A percentile compares a stretch with the other conserved stretches of the same genome.
Conservation (phyloP, 2,888 invertebrate species). For the Boloria selene region DNA sequence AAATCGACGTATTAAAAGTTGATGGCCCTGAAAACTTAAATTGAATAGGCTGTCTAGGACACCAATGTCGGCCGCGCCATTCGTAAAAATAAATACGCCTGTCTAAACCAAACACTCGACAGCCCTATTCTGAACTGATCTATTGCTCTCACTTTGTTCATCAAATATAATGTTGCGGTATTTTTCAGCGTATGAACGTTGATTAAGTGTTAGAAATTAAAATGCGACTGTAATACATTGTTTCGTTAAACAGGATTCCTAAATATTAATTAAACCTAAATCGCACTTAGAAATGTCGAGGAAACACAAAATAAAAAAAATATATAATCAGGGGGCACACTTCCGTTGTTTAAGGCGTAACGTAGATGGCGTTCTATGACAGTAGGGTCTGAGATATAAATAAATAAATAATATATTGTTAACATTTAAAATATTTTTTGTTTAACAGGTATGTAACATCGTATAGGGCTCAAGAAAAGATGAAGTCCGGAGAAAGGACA, state of each 20-base stretch:
- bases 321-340: too few relatives aligned
- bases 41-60: constrained; percentile 4
- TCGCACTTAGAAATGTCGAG: too few relatives aligned
- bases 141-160: constrained; percentile 50
- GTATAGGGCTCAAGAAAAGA: constrained; percentile 85
- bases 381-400: too few relatives aligned
- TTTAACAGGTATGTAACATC: constrained; percentile 83
- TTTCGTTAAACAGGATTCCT: background rate
- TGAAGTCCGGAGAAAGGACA: constrained; percentile 85
- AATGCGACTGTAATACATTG: constrained; percentile 3
- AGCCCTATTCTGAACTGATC: constrained; percentile 46
- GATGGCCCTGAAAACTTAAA: constrained; percentile 6
- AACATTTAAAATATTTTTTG: background rate
- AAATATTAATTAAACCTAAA: too few relatives aligned
- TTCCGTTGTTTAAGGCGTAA: too few relatives aligned
- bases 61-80: background rate
- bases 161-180: constrained; percentile 20
- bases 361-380: too few relatives aligned
- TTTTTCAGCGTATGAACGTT: constrained; percentile 42
- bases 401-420: too few relatives aligned
- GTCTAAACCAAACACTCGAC: constrained; percentile 12
- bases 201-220: constrained; percentile 20
- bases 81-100: constrained; percentile 17
- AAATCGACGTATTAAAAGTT: background rate
- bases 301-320: background rate